These are phyloP conservation scores for Pyxicephalus adspersus DNA, from an alignment of 2,113 vertebrate genomes.

Conservation along the genomic window DNA sequence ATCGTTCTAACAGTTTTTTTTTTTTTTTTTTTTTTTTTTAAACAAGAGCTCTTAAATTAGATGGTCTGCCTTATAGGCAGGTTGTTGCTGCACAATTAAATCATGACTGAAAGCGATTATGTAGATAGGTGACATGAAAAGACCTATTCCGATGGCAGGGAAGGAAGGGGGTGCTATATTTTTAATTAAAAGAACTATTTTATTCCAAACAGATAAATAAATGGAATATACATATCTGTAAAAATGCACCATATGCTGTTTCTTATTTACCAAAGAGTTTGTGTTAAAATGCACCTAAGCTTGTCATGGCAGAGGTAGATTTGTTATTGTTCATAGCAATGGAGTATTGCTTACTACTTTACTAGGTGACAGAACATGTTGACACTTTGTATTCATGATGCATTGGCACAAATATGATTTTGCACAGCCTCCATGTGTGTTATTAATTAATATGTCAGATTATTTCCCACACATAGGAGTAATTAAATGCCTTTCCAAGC, in stretches of 20 bases:
- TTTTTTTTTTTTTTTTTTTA: too few relatives aligned
- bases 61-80: constrained; percentile 42
- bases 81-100: constrained; percentile 74
- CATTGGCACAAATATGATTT: too few relatives aligned
- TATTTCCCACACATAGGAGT: too few relatives aligned
- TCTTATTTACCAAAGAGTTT: constrained; percentile 96
- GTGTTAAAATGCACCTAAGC: constrained; percentile 61
- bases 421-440: too few relatives aligned
- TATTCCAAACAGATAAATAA: constrained; percentile 73
- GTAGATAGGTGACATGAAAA: constrained; percentile 76
- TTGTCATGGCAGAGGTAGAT: too few relatives aligned
- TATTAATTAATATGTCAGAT: too few relatives aligned
- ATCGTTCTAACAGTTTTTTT: constrained; percentile 72
- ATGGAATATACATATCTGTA: constrained; percentile 68
- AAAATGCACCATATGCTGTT: constrained; percentile 73
- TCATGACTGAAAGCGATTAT: constrained; percentile 66
- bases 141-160: constrained; percentile 70
- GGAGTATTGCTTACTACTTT: too few relatives aligned
- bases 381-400: too few relatives aligned
- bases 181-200: constrained; percentile 70
- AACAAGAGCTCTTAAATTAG: constrained; percentile 37
- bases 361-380: too few relatives aligned
- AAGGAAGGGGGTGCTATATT: constrained; percentile 64
- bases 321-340: too few relatives aligned
- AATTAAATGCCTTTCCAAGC: too few relatives aligned